Evolutionary conservation across 2,888 invertebrate genomes (phyloP).

Genomic region (Sialis fuliginosa): DNA sequence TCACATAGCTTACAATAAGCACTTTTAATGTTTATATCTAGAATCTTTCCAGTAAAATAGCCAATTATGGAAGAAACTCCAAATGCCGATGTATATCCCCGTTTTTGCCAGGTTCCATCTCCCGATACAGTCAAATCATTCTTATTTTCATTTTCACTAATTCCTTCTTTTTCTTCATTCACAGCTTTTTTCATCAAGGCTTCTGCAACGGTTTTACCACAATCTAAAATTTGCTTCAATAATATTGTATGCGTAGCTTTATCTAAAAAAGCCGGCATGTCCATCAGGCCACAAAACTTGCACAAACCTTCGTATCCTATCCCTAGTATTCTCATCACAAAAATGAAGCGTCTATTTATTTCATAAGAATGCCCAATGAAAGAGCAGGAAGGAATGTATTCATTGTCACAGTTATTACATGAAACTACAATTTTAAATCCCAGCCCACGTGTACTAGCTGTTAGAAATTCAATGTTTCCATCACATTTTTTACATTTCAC

Average conservation of each 20-base stretch:
- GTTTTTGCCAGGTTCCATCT: constrained; percentile 2
- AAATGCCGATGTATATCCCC: not conserved
- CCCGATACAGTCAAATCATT: constrained; percentile 1
- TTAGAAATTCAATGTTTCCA: not conserved
- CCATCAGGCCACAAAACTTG: constrained; percentile 11
- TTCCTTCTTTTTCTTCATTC: constrained; percentile 2
- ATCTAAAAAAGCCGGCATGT: constrained; percentile 9
- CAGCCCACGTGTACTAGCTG: not conserved
- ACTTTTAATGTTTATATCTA: constrained; percentile 7
- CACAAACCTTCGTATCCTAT: constrained; percentile 7
- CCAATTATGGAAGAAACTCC: not conserved
- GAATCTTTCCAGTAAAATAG: not conserved
- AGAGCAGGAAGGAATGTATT: not conserved
- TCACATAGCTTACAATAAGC: constrained; percentile 9
- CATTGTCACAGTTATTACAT: not conserved
- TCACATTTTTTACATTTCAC: not conserved
- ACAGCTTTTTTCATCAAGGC: constrained; percentile 6
- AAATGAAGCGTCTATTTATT: constrained; percentile 5
- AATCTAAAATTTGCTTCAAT: not conserved
- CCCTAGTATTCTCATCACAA: constrained; percentile 9
- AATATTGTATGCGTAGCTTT: constrained; percentile 2
- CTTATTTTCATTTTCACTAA: constrained; percentile 2
- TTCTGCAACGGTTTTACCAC: not conserved
- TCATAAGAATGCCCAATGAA: not conserved
- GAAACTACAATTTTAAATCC: not conserved